Conservation (phyloP, 2,888 invertebrate species). For the Chouioia cunea region DNA sequence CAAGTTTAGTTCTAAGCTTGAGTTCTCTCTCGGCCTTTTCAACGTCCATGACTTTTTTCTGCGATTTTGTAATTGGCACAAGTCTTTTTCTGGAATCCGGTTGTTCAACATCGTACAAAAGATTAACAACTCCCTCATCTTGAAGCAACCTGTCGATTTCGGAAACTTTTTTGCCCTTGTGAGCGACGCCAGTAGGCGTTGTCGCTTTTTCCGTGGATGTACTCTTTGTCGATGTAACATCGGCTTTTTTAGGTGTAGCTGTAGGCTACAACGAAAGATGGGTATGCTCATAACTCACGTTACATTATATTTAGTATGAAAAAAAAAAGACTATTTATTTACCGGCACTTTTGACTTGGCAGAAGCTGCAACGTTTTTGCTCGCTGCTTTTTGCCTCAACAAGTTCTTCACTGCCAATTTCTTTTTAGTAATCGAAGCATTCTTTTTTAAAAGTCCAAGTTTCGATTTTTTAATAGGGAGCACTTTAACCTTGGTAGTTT, state of each 20-base stretch:
- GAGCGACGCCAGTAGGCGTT: neutral
- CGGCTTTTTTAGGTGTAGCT: slow-evolving; percentile 1
- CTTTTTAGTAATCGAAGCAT: slow-evolving; percentile 46
- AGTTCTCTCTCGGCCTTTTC: slow-evolving; percentile 65
- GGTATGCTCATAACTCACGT: no score
- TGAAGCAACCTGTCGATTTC: slow-evolving; percentile 84
- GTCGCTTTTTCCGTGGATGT: slow-evolving; percentile 27
- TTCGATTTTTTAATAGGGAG: slow-evolving; percentile 48
- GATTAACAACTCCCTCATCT: slow-evolving; percentile 89
- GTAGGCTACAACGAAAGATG: neutral
- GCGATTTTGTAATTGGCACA: slow-evolving; percentile 64
- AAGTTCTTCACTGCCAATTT: slow-evolving; percentile 49
- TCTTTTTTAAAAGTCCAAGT: slow-evolving; percentile 50
- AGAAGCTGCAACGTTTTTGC: slow-evolving; percentile 49
- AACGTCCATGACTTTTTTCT: slow-evolving; percentile 64
- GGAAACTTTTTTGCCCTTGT: slow-evolving; percentile 70
- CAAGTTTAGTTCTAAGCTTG: slow-evolving; percentile 72
- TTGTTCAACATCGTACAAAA: slow-evolving; percentile 83
- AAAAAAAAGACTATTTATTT: neutral
- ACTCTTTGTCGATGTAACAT: slow-evolving; percentile 35
- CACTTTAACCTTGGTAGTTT: slow-evolving; percentile 43
- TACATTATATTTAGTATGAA: neutral
- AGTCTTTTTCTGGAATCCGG: slow-evolving; percentile 61
- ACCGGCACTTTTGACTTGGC: slow-evolving; percentile 31
- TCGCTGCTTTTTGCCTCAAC: slow-evolving; percentile 47